Percentiles rank a stretch among this genome's conserved stretches.
These are phyloP conservation scores for Cryptocephalus primarius DNA, from an alignment of 2,888 invertebrate species.

Conservation along the genomic window DNA sequence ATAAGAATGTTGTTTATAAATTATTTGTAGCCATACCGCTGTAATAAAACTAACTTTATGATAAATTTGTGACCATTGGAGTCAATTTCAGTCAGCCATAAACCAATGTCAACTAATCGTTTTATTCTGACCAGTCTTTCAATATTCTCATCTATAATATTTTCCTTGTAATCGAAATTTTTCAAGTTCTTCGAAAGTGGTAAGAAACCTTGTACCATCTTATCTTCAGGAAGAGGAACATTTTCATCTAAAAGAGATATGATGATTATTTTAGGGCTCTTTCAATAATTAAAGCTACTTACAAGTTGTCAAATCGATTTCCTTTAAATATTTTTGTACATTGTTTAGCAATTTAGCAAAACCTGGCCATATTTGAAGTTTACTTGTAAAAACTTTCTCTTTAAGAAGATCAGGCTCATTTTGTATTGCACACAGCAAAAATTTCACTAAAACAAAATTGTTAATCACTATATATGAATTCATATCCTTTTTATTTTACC, in stretches of 20 bases:
- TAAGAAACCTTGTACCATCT: slow-evolving; percentile 67
- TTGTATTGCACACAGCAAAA: slow-evolving; percentile 63
- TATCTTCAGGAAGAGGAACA: slow-evolving; percentile 67
- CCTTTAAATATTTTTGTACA: slow-evolving; percentile 42
- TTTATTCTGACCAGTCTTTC: slow-evolving; percentile 41
- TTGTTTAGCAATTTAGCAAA: slow-evolving; percentile 63
- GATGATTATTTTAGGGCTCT: neutral
- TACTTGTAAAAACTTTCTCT: slow-evolving; percentile 44
- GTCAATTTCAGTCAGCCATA: slow-evolving; percentile 39
- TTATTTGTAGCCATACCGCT: neutral
- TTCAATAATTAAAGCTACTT: slow-evolving; percentile 24
- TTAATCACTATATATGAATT: neutral
- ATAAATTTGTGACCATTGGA: slow-evolving; percentile 36
- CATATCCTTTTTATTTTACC: slow-evolving; percentile 32
- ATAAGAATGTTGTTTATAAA: slow-evolving; percentile 9
- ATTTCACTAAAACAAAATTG: slow-evolving; percentile 48
- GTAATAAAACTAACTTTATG: slow-evolving; percentile 20
- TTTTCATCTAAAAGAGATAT: slow-evolving; percentile 41
- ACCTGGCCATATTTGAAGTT: slow-evolving; percentile 68
- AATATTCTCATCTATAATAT: slow-evolving; percentile 33
- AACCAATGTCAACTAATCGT: slow-evolving; percentile 41
- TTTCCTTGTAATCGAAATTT: slow-evolving; percentile 42
- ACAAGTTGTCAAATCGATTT: slow-evolving; percentile 45
- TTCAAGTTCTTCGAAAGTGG: slow-evolving; percentile 54
- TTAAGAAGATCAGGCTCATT: slow-evolving; percentile 43